phyloP scores from a whole-genome alignment of 2,113 vertebrate genomes.

The Sebastes schlegelii region DNA sequence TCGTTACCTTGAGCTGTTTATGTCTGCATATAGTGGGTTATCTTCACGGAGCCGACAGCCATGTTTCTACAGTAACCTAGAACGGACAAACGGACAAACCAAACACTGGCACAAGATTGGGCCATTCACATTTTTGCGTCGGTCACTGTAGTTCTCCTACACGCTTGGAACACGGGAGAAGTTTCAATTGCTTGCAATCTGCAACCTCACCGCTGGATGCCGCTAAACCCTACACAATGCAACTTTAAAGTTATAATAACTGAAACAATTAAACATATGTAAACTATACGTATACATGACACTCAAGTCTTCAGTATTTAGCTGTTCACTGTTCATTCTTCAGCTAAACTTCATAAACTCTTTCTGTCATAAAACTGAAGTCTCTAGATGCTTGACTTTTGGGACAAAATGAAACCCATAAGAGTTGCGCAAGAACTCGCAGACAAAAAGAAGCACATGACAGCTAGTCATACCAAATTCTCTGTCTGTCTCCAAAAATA shows the following conservation, averaged over 20 bases:
- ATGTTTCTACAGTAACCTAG: too few relatives aligned
- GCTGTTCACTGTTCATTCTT: constrained; percentile 24
- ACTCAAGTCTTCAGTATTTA: constrained; percentile 6
- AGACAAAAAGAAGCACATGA: constrained; percentile 46
- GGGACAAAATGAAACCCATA: constrained; percentile 40
- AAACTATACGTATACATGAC: neutral
- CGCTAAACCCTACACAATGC: too few relatives aligned
- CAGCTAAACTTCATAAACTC: constrained; percentile 27
- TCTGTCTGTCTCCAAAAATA: constrained; percentile 48
- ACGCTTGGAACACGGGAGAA: too few relatives aligned
- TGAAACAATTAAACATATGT: constrained; percentile 2
- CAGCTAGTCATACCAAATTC: constrained; percentile 39
- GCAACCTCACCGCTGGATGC: too few relatives aligned
- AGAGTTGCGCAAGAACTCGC: constrained; percentile 14
- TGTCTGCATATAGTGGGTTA: too few relatives aligned
- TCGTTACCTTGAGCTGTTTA: too few relatives aligned
- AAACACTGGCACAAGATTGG: too few relatives aligned
- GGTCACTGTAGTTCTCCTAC: too few relatives aligned
- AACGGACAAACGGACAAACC: too few relatives aligned
- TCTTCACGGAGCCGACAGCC: too few relatives aligned
- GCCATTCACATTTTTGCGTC: too few relatives aligned
- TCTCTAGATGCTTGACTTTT: constrained; percentile 38
- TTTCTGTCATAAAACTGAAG: constrained; percentile 42
- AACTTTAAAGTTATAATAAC: neutral
- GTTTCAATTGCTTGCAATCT: too few relatives aligned